Base-by-base conservation (phyloP, 2,113 vertebrate species). In the Natator depressus region DNA sequence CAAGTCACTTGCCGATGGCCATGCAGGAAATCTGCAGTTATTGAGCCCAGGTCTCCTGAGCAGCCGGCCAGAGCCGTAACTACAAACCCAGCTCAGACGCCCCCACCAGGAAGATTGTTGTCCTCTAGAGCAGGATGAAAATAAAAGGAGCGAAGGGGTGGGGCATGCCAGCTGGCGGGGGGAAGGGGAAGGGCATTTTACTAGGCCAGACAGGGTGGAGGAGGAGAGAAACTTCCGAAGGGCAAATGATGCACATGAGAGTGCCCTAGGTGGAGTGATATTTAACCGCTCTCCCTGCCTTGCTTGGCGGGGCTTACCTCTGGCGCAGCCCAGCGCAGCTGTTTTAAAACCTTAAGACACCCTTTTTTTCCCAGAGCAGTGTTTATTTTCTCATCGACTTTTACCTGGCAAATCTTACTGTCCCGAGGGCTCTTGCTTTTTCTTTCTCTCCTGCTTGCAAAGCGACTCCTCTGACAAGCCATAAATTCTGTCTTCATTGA, bases 401-500 rank as follows among this genome's bases (percentile, higher is more conserved):
- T 83, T 55, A 84, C 76, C 89, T 94, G 84, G 75, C 5, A 5
- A 42, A 6, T 4, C 59, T 91, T 93, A 83, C 78, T n/a, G 49
- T 87, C 85, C 88, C 22, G 51, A 89, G 79, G 72, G 80, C 59
- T 57, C 83, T 81, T 42, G 69, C 87, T 90, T 89, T 89, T 88
- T 57, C 25, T 27, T 87, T 86, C 55, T 78, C 54, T 92, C 83
- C 1, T 85, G 10, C 87, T 94, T 87, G 31, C 38, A 29, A 35
- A 0, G 3, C 53, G 75, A 20, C 47, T 65, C 88, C 94, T 93
- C 95, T 95, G 91, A 86, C 93, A 88, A 53, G 93, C 84, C 76
- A 92, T 93, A 91, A 81, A 90, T 97, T 93, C 90, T 91, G 82
- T 88, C 89, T 93, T 91, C 82, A 88, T 69, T 83, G 88, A 88